Evolutionary conservation across 2,797 vertebrate genomes (phyloP).

Genomic region (Typhlichthys eigenmanni): DNA sequence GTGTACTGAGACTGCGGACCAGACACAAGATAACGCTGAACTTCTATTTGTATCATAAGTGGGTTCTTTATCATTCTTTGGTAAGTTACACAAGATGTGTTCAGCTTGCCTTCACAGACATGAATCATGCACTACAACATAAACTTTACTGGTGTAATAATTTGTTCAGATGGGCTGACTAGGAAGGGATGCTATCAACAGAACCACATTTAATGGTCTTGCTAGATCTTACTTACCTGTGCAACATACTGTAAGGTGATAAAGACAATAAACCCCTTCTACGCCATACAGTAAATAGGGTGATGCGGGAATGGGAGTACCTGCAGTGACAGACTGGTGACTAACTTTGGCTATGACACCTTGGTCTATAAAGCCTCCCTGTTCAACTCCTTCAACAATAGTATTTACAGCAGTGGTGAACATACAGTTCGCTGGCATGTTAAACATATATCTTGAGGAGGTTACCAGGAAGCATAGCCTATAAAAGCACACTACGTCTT

Average conservation of each 20-base stretch:
- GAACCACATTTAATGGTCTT: no score
- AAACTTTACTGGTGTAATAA: no score
- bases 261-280: conserved; percentile 56
- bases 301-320: conserved; percentile 68
- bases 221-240: neutral
- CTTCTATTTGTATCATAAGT: conserved; percentile 47
- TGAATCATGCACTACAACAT: no score
- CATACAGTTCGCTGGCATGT: conserved; percentile 34
- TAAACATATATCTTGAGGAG: conserved; percentile 25
- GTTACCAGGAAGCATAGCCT: conserved; percentile 30
- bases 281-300: conserved; percentile 49
- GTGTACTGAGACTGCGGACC: conserved; percentile 23
- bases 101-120: no score
- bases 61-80: neutral
- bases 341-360: conserved; percentile 60
- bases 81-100: conserved; percentile 22
- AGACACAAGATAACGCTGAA: conserved; percentile 21
- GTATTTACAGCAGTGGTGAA: conserved; percentile 38
- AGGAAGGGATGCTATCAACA: no score
- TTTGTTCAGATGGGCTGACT: no score
- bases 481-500: conserved; percentile 22
- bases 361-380: conserved; percentile 66
- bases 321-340: conserved; percentile 74
- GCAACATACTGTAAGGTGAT: conserved; percentile 23
- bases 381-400: conserved; percentile 34